Evolutionary conservation across 2,888 invertebrate species (phyloP).

Genomic region (Acanthosepion esculentum): DNA sequence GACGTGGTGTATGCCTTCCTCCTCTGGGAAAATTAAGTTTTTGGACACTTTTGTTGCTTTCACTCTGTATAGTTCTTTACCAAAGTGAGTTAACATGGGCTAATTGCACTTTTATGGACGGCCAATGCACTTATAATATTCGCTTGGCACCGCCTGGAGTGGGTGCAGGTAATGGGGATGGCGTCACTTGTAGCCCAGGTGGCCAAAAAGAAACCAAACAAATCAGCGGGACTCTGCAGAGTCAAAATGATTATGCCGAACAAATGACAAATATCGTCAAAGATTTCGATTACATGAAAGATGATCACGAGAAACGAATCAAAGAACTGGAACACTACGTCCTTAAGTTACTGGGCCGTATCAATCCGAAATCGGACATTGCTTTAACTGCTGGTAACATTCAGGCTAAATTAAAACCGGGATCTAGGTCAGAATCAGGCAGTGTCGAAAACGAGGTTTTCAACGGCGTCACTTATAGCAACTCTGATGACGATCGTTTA

Average conservation of each 20-base stretch:
- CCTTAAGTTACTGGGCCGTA: constrained; percentile 43
- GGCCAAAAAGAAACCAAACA: not conserved
- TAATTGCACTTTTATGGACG: constrained; percentile 37
- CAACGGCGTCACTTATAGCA: not conserved
- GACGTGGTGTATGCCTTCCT: not conserved
- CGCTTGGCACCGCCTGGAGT: constrained; percentile 14
- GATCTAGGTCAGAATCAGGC: not conserved
- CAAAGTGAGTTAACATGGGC: not conserved
- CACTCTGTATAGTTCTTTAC: not conserved
- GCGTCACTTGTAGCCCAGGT: not conserved
- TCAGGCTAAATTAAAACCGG: not conserved
- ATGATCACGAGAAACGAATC: constrained; percentile 54
- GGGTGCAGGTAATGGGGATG: not conserved
- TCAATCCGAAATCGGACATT: not conserved
- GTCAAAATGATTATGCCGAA: constrained; percentile 43
- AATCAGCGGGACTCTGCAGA: constrained; percentile 35
- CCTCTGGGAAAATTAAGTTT: not conserved
- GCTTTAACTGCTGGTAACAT: not conserved
- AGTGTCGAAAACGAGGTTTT: not conserved
- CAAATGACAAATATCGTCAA: constrained; percentile 51
- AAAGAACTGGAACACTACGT: constrained; percentile 54
- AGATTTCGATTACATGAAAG: constrained; percentile 52
- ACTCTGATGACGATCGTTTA: not conserved
- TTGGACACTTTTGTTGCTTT: not conserved
- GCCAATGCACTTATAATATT: constrained; percentile 42